Evolutionary conservation across 2,888 invertebrate genomes (phyloP), one percentile per base, ranked within the genome.

Genomic region (Orthonevra nobilis): DNA sequence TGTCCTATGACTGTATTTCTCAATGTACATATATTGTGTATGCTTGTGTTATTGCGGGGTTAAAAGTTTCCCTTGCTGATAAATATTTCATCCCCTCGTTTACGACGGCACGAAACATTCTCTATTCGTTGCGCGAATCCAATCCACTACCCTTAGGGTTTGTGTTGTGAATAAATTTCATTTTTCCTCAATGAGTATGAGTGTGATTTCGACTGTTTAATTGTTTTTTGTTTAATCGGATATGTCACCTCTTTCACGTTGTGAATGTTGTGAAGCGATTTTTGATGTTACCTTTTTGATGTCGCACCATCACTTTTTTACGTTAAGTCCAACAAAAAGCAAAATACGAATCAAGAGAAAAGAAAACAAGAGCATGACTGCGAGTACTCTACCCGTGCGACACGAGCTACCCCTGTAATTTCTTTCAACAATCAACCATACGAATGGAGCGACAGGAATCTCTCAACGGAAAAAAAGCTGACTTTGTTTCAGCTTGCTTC

Each of bases 81-180:
- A 34, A 10, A 15, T 28, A 66, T 46, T 64, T 64, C 54, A 66
- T 36, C 66, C 66, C 66, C 46, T 56, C 14, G 23, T 23, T 23
- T 3, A 23, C 23, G 23, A 23, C 5, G 5, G 23, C 23, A 23
- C 23, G 5, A 36, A 14, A 12, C 14, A 36, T 5, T 34, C 5
- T 34, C 5, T 34, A 34, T 40, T 4, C 46, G 17, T 17, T 9
- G 10, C 23, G 20, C 36, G 14, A 23, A 26, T 15, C 26, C 26
- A 54, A 36, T 38, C 6, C 7, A n/a, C 44, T n/a, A n/a, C n/a
- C 7, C 1, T 30, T 10, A 30, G 30, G 26, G 26, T 23, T 19
- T 14, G 19, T 56, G 34, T 54, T n/a, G 26, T 48, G 17, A 19
- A 19, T 20, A 9, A 36, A 28, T 54, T 54, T 7, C 20, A 52